Evolutionary conservation across 2,888 invertebrate genomes (phyloP).

Genomic region (Bellardia pandia): DNA sequence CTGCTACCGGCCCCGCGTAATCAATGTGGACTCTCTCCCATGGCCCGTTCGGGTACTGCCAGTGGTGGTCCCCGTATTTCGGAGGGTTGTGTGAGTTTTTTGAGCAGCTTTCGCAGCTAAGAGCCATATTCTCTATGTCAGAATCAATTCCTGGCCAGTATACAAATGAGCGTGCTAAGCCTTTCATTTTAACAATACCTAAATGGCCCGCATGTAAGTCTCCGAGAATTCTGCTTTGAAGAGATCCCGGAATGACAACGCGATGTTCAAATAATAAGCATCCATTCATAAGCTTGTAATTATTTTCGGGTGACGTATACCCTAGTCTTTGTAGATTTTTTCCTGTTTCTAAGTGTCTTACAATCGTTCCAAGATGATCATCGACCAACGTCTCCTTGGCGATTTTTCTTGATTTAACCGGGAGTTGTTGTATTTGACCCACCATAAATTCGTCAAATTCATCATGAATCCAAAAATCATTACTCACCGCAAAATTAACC

Average conservation of each 20-base stretch:
- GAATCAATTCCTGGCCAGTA: conserved; percentile 8
- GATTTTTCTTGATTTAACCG: too few relatives aligned
- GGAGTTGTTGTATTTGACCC: too few relatives aligned
- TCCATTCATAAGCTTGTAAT: conserved; percentile 36
- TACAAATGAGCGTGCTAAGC: neutral
- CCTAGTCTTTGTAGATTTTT: conserved; percentile 13
- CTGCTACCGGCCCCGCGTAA: neutral
- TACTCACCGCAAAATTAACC: too few relatives aligned
- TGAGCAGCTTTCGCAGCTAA: neutral
- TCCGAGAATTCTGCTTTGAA: neutral
- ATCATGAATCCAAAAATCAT: too few relatives aligned
- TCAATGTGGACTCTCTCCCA: conserved; percentile 12
- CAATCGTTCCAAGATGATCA: neutral
- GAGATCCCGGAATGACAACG: neutral
- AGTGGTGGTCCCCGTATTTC: neutral
- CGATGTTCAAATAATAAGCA: conserved; percentile 46
- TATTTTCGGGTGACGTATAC: neutral
- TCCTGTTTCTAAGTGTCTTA: neutral
- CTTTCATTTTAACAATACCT: conserved; percentile 29
- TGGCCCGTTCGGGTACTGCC: neutral
- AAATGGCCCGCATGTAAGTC: neutral
- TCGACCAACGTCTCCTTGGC: too few relatives aligned
- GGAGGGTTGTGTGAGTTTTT: neutral
- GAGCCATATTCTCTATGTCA: neutral
- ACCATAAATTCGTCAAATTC: too few relatives aligned